These are phyloP conservation scores for Heliconius sara DNA, from an alignment of 2,888 invertebrate genomes.

Conservation along the genomic window DNA sequence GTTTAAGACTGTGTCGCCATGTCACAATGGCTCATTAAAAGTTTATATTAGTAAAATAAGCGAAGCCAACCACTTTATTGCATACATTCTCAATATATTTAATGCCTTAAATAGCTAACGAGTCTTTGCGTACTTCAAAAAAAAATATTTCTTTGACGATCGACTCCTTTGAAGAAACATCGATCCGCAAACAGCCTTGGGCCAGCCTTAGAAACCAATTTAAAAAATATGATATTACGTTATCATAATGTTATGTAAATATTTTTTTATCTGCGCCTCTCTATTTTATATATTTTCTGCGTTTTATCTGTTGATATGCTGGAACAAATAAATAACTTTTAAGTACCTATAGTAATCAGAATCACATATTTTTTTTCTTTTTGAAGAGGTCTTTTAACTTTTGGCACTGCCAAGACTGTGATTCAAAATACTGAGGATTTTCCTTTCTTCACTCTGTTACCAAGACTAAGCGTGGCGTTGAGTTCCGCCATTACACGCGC, in stretches of 20 bases:
- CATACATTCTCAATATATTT: conserved; percentile 1
- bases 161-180: conserved; percentile 38
- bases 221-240: conserved; percentile 24
- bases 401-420: too few species aligned
- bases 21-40: background rate
- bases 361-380: too few species aligned
- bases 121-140: background rate
- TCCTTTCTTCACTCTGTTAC: too few species aligned
- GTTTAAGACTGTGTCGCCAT: background rate
- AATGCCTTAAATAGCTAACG: conserved; percentile 4
- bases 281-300: background rate
- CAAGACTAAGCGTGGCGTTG: too few species aligned
- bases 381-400: too few species aligned
- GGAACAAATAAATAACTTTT: too few species aligned
- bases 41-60: background rate
- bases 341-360: too few species aligned
- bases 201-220: conserved; percentile 38
- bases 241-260: conserved; percentile 8
- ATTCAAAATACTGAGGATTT: too few species aligned
- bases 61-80: background rate
- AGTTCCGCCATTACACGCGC: too few species aligned
- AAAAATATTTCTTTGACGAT: conserved; percentile 29
- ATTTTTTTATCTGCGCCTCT: background rate
- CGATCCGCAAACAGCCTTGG: conserved; percentile 46
- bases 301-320: too few species aligned